phyloP scores from a whole-genome alignment of 2,888 invertebrate genomes.

The Tenthredo notha region DNA sequence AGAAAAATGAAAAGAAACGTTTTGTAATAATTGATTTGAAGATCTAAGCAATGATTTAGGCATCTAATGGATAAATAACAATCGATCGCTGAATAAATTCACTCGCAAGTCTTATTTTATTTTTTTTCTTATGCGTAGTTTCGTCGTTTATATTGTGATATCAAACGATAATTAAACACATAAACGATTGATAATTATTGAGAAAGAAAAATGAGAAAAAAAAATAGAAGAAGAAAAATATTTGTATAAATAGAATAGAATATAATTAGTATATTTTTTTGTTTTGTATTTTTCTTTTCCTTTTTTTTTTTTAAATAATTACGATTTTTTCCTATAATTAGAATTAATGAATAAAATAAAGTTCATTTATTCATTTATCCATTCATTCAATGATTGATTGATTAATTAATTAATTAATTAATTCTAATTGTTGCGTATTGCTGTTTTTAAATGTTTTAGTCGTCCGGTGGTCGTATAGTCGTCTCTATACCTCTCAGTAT shows the following conservation, averaged over 20 bases:
- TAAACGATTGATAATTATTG: neutral
- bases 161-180: neutral
- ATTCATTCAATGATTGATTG: conserved; percentile 4
- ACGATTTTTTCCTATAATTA: conserved; percentile 21
- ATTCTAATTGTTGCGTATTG: conserved; percentile 49
- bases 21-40: neutral
- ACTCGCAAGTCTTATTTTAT: neutral
- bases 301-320: conserved; percentile 1
- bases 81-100: neutral
- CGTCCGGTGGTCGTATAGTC: neutral
- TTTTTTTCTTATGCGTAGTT: neutral
- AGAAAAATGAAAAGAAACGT: neutral
- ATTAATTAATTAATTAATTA: conserved; percentile 15
- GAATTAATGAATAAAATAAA: conserved; percentile 25
- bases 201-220: neutral
- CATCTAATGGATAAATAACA: neutral
- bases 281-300: neutral
- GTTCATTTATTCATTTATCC: neutral
- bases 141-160: neutral
- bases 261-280: neutral
- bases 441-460: conserved; percentile 37
- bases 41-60: neutral
- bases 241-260: conserved; percentile 33
- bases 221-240: neutral
- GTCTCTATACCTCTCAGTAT: neutral